Evolutionary conservation across 2,113 vertebrate genomes (phyloP).

Genomic region (Natator depressus): DNA sequence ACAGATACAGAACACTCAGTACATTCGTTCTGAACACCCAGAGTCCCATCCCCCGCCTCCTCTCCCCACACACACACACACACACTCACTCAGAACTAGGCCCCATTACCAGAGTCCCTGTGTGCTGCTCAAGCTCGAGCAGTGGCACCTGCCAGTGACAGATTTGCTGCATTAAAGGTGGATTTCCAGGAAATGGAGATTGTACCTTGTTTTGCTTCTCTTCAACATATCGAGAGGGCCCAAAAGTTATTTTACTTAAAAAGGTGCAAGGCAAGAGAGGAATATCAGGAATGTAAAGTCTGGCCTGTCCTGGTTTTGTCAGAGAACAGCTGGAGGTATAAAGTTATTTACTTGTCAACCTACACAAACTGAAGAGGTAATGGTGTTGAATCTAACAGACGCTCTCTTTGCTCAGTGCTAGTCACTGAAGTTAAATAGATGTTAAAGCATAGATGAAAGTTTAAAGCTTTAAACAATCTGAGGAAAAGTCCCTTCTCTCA

Average conservation of each 20-base stretch:
- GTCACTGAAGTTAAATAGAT: neutral
- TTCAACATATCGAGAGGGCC: neutral
- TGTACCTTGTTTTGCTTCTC: neutral
- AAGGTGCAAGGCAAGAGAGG: neutral
- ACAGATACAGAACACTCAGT: neutral
- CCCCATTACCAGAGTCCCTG: neutral
- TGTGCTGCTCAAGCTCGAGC: neutral
- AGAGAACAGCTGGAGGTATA: neutral
- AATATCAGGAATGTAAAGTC: neutral
- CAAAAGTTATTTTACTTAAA: neutral
- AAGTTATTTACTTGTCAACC: neutral
- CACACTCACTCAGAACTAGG: neutral
- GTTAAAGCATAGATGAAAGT: neutral
- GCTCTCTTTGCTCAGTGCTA: neutral
- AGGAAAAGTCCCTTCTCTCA: neutral
- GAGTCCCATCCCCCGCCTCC: too few species aligned
- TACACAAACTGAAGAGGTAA: neutral
- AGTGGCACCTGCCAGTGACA: neutral
- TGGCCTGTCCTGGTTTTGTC: neutral
- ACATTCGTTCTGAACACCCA: neutral
- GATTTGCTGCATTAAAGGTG: neutral
- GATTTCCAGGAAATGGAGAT: neutral
- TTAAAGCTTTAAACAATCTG: neutral
- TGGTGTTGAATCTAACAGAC: neutral
- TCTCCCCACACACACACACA: too few species aligned